Evolutionary conservation across 2,113 vertebrate species (phyloP), one percentile per base, ranked within the genome.

Genomic region (Sceloporus tristichus): DNA sequence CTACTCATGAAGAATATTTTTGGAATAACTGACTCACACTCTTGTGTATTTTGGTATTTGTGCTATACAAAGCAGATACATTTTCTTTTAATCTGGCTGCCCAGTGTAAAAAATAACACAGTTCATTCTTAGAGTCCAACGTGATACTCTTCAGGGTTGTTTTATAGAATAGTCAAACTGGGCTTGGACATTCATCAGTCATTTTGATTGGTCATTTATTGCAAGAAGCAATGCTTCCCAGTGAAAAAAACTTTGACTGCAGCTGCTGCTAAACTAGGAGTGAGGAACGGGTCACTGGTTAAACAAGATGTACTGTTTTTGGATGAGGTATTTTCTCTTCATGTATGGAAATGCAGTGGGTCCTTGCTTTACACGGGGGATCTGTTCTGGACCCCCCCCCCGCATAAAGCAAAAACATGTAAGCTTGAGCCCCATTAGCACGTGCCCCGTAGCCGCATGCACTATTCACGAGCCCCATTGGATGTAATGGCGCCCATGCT

Each of bases 1-100:
- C 93, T 92, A 93, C 93, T 95, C 93, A 90, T 84, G 91, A 87
- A 90, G 92, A 89, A 93, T 96, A 96, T 97, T 97, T 97, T 97
- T 96, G 96, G 95, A 96, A 95, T 93, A 94, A 90, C 80, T 97
- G 96, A 96, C 96, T 97, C 92, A 86, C 94, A 89, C 91, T 84
- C 91, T 89, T 75, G 93, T 93, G 92, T 79, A 40, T 96, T 93
- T 90, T 91, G 78, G 0, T 94, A 87, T 94, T 96, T 93, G 90
- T 96, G 95, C 96, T 92, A 87, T 91, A 92, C 94, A 94, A 88
- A 93, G 93, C 84, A 93, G 91, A 93, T 42, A 65, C 65, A 87
- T 94, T 93, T 93, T 94, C 92, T 94, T 94, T 90, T 93, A 82
- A 93, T 94, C 56, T 91, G 87, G 86, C 94, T 91, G 91, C 92